Conservation (phyloP, 2,797 vertebrate genomes). For the Pseudochirops cupreus region DNA sequence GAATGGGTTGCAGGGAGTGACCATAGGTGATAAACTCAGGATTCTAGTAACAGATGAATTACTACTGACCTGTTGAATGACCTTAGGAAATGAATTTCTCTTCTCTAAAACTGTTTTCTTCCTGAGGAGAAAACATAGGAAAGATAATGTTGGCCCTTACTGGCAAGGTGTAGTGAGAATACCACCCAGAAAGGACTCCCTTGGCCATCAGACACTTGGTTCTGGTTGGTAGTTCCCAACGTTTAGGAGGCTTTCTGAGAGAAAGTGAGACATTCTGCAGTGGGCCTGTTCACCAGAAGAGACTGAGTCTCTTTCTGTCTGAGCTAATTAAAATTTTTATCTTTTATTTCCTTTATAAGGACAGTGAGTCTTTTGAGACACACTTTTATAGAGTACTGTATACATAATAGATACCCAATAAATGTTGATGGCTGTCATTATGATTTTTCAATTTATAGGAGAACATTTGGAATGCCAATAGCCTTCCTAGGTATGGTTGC, state of each 20-base stretch:
- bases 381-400: not conserved
- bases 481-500: slow-evolving; percentile 6
- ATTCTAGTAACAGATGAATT: not conserved
- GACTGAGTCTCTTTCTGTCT: not conserved
- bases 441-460: slow-evolving; percentile 22
- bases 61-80: slow-evolving; percentile 26
- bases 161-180: not conserved
- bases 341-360: not conserved
- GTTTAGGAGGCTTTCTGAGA: not conserved
- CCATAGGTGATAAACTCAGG: not conserved
- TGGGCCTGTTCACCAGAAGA: not conserved
- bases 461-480: slow-evolving; percentile 6
- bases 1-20: not conserved
- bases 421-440: slow-evolving; percentile 9
- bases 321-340: not conserved
- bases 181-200: no score
- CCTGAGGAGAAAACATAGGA: not conserved
- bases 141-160: slow-evolving; percentile 2
- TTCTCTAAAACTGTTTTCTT: slow-evolving; percentile 1
- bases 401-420: not conserved
- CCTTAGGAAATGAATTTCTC: slow-evolving; percentile 48
- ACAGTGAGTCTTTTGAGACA: not conserved
- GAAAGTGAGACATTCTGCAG: not conserved
- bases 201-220: not conserved
- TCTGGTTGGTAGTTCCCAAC: not conserved